Percentiles rank a stretch among this genome's conserved stretches.
Evolutionary conservation across 2,797 vertebrate genomes (phyloP).

Genomic region (Arctocebus calabarensis): DNA sequence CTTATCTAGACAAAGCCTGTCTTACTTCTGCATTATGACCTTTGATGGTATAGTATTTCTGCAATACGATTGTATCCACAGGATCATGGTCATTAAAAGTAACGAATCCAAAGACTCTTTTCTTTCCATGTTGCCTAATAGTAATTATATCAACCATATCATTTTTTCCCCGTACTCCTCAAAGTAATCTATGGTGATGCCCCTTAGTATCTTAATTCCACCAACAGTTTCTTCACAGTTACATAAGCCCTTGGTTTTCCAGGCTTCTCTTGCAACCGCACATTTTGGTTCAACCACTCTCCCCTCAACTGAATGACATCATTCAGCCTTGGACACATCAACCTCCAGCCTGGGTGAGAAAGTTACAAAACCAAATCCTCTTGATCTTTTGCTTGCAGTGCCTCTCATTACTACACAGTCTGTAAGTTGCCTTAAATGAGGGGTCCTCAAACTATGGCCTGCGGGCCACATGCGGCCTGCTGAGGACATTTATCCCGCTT

Average conservation of each 20-base stretch:
- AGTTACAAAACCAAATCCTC: constrained; percentile 92
- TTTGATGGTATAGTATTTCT: constrained; percentile 92
- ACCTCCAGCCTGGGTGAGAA: constrained; percentile 92
- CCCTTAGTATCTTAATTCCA: constrained; percentile 92
- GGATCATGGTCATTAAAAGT: constrained; percentile 93
- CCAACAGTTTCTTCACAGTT: constrained; percentile 92
- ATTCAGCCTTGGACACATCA: constrained; percentile 91
- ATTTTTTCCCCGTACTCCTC: constrained; percentile 90
- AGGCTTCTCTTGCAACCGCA: constrained; percentile 92
- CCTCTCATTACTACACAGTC: constrained; percentile 93
- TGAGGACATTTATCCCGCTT: too few relatives aligned
- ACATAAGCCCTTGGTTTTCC: constrained; percentile 91
- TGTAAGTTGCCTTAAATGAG: constrained; percentile 81
- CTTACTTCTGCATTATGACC: constrained; percentile 93
- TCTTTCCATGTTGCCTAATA: constrained; percentile 91
- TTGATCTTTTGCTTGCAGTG: constrained; percentile 91
- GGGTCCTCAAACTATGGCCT: too few relatives aligned
- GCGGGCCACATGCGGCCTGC: too few relatives aligned
- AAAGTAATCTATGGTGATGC: constrained; percentile 91
- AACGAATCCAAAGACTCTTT: constrained; percentile 92
- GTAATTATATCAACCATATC: constrained; percentile 92
- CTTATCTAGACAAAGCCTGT: constrained; percentile 92
- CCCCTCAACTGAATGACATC: constrained; percentile 92
- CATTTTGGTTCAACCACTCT: constrained; percentile 91
- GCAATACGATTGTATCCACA: constrained; percentile 92